Percentiles rank a stretch among this genome's conserved stretches.
These are phyloP conservation scores for Struthio camelus DNA, from an alignment of 2,113 vertebrate genomes.

Conservation along the genomic window DNA sequence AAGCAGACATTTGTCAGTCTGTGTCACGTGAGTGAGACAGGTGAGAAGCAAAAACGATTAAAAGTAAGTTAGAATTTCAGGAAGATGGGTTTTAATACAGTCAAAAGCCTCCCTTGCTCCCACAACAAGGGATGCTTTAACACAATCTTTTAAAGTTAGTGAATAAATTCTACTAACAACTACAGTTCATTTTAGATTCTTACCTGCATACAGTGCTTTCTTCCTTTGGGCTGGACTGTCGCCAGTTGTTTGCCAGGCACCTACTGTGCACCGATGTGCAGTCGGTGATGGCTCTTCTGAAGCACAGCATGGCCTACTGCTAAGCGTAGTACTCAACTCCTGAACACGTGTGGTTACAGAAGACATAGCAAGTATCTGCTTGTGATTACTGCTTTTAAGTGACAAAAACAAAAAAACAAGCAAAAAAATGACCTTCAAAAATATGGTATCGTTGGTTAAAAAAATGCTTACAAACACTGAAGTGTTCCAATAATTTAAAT, in stretches of 20 bases:
- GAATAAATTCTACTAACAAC: neutral
- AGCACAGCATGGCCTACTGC: neutral
- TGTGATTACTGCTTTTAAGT: constrained; percentile 33
- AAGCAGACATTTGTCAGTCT: neutral
- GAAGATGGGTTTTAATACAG: neutral
- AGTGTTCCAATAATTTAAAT: neutral
- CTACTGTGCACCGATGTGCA: neutral
- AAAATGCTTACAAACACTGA: neutral
- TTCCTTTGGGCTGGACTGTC: constrained; percentile 44
- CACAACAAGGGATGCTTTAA: neutral
- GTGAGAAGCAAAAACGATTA: neutral
- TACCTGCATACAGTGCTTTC: constrained; percentile 73
- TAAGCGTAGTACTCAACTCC: neutral
- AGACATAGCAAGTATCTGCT: constrained; percentile 29
- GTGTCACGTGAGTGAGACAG: neutral
- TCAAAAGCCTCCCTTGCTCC: neutral
- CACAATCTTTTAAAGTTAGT: neutral
- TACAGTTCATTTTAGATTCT: neutral
- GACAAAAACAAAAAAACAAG: constrained; percentile 1
- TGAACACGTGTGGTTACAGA: neutral
- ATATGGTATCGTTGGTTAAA: neutral
- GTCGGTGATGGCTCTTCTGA: constrained; percentile 8
- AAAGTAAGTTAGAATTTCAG: neutral
- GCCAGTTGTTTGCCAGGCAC: neutral
- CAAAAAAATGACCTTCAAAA: neutral